phyloP scores from a whole-genome alignment of 1,140 invertebrate species.

The Leptopilina boulardi region DNA sequence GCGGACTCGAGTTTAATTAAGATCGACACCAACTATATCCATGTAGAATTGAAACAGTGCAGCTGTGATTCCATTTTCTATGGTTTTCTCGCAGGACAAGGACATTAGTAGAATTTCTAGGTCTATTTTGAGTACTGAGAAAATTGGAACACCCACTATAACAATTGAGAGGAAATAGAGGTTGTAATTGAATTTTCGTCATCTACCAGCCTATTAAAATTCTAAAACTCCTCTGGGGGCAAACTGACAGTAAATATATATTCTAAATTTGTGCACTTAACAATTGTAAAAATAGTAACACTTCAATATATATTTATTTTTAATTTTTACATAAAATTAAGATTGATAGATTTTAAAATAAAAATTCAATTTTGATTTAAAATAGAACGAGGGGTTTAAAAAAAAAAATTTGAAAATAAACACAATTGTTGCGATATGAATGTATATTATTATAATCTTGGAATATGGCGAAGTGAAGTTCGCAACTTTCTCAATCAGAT shows the following conservation, averaged over 20 bases:
- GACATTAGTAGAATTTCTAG: background rate
- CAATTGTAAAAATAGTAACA: no score
- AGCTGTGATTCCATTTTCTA: constrained; percentile 52
- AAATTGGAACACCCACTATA: background rate
- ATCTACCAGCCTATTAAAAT: background rate
- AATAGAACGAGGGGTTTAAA: background rate
- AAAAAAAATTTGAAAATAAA: background rate
- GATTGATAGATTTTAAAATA: no score
- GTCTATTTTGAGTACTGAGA: background rate
- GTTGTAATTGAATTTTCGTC: constrained; percentile 16
- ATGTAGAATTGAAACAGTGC: constrained; percentile 41
- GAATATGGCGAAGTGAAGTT: background rate
- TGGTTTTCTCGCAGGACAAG: constrained; percentile 46
- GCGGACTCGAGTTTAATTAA: constrained; percentile 69
- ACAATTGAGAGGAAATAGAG: constrained; percentile 4
- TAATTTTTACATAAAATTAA: no score
- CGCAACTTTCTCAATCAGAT: constrained; percentile 35
- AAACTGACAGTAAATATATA: background rate
- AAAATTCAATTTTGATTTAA: no score
- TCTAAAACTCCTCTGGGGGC: background rate
- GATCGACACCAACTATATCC: constrained; percentile 55
- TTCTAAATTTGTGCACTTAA: background rate
- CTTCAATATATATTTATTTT: no score
- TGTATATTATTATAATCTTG: constrained; percentile 20
- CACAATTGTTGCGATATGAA: background rate